A percentile compares a stretch with the other conserved stretches of the same genome.
Conservation (phyloP, 2,113 vertebrate genomes). For the Podiceps cristatus region DNA sequence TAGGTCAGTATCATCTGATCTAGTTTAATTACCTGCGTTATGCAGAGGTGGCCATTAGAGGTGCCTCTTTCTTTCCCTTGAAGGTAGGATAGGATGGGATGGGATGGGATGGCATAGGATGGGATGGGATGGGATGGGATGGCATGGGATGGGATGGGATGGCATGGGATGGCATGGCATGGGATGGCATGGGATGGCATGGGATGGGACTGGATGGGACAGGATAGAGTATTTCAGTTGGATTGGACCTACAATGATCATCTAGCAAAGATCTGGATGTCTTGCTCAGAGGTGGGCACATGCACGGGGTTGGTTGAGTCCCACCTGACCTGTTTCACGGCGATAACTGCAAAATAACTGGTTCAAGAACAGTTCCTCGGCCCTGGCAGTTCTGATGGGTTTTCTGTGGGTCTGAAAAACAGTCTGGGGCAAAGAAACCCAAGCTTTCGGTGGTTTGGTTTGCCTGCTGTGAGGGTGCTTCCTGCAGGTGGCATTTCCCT, state of each 20-base stretch:
- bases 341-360: not conserved
- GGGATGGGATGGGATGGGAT: not conserved
- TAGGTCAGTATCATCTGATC: not conserved
- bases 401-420: not conserved
- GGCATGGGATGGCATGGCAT: too few species aligned
- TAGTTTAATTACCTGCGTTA: not conserved
- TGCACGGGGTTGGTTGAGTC: not conserved
- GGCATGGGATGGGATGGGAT: not conserved
- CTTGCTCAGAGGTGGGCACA: not conserved
- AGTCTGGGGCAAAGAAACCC: not conserved
- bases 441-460: not conserved
- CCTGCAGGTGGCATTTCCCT: not conserved
- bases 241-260: not conserved
- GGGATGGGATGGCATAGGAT: not conserved
- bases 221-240: not conserved
- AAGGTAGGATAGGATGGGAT: not conserved
- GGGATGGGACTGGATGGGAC: not conserved
- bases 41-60: not conserved
- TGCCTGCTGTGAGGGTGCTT: not conserved
- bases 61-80: not conserved
- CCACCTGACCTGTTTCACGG: not conserved
- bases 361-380: not conserved
- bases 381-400: not conserved
- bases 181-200: not conserved
- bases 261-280: not conserved